phyloP scores from a whole-genome alignment of 2,113 vertebrate genomes.

The Mirounga angustirostris region DNA sequence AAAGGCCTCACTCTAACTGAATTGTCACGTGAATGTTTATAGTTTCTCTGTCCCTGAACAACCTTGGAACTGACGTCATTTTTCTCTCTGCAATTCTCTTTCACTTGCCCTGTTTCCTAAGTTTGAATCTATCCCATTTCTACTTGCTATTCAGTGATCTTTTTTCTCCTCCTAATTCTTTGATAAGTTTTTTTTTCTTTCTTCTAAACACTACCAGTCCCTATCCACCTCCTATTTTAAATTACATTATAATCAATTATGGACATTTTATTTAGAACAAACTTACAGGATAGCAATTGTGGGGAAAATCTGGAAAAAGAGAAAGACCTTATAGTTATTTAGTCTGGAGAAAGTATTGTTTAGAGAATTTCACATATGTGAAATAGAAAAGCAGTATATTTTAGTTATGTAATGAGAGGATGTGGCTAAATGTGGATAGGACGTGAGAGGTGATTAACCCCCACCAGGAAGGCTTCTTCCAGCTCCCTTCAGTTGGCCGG shows the following conservation, averaged over 20 bases:
- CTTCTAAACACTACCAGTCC: not conserved
- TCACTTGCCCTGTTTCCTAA: not conserved
- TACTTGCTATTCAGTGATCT: not conserved
- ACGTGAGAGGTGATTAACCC: not conserved
- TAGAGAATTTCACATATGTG: not conserved
- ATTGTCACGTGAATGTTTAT: not conserved
- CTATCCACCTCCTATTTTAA: not conserved
- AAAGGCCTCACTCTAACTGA: not conserved
- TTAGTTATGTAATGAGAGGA: not conserved
- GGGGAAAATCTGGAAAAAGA: not conserved
- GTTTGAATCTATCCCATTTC: not conserved
- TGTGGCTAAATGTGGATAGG: not conserved
- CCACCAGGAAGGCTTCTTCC: too few species aligned
- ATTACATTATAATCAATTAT: not conserved
- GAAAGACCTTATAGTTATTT: not conserved
- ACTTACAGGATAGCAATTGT: not conserved
- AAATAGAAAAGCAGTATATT: not conserved
- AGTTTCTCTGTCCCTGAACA: rapidly evolving
- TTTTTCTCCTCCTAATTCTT: not conserved
- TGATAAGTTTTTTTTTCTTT: not conserved
- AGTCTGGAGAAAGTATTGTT: not conserved
- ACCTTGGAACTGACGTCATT: rapidly evolving
- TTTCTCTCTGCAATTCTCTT: not conserved
- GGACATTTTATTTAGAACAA: not conserved
- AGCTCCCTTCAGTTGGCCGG: not conserved